Conservation (phyloP, 2,888 invertebrate species). For the Aporophyla lueneburgensis region DNA sequence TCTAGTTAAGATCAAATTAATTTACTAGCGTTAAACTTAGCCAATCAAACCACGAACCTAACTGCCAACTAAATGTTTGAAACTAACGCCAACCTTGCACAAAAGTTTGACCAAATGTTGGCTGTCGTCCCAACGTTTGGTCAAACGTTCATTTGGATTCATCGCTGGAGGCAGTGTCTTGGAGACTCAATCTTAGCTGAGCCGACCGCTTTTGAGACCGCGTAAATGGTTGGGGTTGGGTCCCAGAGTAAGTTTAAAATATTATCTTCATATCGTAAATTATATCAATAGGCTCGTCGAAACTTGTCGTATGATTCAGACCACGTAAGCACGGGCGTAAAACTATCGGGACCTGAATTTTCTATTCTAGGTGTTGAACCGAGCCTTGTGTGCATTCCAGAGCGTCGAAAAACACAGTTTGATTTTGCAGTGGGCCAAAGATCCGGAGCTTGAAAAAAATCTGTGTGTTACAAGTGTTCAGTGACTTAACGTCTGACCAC, state of each 20-base stretch:
- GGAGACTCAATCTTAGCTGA: constrained; percentile 71
- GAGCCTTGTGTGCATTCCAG: no score
- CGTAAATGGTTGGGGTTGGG: constrained; percentile 70
- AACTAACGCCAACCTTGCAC: constrained; percentile 41
- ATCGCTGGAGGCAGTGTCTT: constrained; percentile 71
- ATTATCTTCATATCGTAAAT: neutral
- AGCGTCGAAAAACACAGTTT: no score
- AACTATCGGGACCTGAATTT: no score
- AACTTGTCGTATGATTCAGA: neutral
- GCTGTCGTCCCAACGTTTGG: constrained; percentile 46
- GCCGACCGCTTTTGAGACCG: constrained; percentile 71
- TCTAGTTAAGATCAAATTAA: constrained; percentile 41
- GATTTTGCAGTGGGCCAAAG: no score
- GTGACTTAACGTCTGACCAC: no score
- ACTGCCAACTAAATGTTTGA: constrained; percentile 28
- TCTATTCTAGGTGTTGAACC: no score
- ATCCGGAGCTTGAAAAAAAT: no score
- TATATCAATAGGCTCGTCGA: neutral
- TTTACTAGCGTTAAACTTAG: constrained; percentile 29
- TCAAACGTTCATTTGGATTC: constrained; percentile 73
- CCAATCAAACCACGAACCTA: constrained; percentile 21
- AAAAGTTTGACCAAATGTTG: constrained; percentile 48
- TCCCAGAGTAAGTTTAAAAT: constrained; percentile 34
- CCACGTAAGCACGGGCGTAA: no score
- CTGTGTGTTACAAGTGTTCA: no score